phyloP scores from a whole-genome alignment of 2,888 invertebrate species.

The Daptonema setosum region DNA sequence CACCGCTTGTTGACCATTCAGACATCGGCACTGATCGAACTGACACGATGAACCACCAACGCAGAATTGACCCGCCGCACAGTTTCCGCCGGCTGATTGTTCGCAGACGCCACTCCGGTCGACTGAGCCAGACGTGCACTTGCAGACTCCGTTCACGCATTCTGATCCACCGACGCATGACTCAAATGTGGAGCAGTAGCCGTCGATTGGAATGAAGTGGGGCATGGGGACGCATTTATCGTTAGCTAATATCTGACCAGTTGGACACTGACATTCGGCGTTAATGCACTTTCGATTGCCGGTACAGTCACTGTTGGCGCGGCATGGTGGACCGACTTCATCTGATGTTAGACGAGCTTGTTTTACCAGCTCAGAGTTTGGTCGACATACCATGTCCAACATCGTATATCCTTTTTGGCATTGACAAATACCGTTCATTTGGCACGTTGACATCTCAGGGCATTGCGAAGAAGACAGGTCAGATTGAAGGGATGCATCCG shows the following conservation, averaged over 20 bases:
- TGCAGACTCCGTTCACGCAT: constrained; percentile 1
- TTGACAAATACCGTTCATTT: no score
- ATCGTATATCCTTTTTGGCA: no score
- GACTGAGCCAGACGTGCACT: background rate
- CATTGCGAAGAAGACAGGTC: no score
- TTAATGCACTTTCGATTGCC: background rate
- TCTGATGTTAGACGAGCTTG: no score
- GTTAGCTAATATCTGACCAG: background rate
- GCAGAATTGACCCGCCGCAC: constrained; percentile 7
- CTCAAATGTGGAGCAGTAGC: background rate
- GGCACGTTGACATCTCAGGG: no score
- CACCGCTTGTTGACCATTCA: background rate
- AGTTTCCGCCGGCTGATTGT: constrained; percentile 3
- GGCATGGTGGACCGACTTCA: background rate
- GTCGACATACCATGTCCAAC: no score
- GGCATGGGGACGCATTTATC: background rate
- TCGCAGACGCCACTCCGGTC: background rate
- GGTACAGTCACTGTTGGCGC: background rate
- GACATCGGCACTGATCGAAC: constrained; percentile 6
- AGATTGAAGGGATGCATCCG: no score
- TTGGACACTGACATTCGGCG: constrained; percentile 1
- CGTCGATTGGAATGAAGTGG: background rate
- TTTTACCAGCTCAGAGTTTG: no score
- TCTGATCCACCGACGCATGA: background rate
- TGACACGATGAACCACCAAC: constrained; percentile 4